Conservation (phyloP, 2,888 invertebrate species). For the Melanargia galathea region DNA sequence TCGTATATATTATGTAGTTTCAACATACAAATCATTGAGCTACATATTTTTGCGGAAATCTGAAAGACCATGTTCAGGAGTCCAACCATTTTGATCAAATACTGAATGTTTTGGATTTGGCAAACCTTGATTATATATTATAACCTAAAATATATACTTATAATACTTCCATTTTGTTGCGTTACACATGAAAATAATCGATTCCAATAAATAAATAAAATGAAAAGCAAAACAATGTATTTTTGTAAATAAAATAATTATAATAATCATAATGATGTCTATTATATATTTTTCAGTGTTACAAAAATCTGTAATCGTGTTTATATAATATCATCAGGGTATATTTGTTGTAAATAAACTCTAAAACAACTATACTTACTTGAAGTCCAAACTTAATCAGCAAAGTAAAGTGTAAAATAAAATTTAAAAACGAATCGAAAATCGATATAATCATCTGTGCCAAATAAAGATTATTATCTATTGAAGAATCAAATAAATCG, state of each 20-base stretch:
- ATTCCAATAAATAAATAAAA: conserved; percentile 40
- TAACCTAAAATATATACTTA: no score
- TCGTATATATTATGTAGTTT: no score
- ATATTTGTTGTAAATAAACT: conserved; percentile 41
- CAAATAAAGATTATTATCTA: conserved; percentile 30
- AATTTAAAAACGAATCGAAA: conserved; percentile 20
- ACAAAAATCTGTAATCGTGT: conserved; percentile 28
- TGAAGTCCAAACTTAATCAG: conserved; percentile 15
- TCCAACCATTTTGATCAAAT: no score
- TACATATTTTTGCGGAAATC: no score
- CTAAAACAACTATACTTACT: conserved; percentile 9
- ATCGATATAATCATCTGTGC: conserved; percentile 34
- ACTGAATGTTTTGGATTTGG: background rate
- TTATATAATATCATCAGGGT: conserved; percentile 42
- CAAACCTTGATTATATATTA: background rate
- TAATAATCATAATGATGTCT: conserved; percentile 12
- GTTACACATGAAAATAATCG: conserved; percentile 44
- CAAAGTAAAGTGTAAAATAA: conserved; percentile 22
- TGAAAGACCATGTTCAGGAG: no score
- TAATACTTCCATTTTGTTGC: conserved; percentile 10
- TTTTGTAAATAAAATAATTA: conserved; percentile 44
- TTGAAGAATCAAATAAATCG: conserved; percentile 20
- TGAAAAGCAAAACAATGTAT: conserved; percentile 39
- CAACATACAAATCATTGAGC: no score
- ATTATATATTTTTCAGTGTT: conserved; percentile 29